These are phyloP conservation scores for Oryzias dopingdopingensis DNA, from an alignment of 2,797 vertebrate genomes.

Conservation along the genomic window DNA sequence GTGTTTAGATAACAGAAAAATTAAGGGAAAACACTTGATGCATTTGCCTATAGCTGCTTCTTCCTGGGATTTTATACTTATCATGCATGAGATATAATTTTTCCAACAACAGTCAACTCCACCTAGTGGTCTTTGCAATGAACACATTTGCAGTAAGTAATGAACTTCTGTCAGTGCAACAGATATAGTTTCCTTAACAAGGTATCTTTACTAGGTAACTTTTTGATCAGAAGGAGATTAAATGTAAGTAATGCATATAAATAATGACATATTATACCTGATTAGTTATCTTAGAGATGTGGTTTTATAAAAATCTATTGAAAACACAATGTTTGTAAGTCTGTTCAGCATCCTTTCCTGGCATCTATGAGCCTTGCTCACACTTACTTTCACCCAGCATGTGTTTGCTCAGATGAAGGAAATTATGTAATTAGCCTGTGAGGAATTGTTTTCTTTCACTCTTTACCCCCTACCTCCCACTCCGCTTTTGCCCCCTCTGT, in stretches of 20 bases:
- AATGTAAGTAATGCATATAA: conserved; percentile 27
- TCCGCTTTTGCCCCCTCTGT: conserved; percentile 25
- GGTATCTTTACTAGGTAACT: conserved; percentile 23
- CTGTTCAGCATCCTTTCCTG: conserved; percentile 48
- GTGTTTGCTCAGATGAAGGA: conserved; percentile 94
- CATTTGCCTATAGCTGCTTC: conserved; percentile 35
- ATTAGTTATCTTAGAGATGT: conserved; percentile 23
- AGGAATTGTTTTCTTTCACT: conserved; percentile 74
- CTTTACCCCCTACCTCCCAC: conserved; percentile 37
- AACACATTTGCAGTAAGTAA: conserved; percentile 48
- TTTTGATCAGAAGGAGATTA: conserved; percentile 14
- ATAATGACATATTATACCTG: conserved; percentile 30
- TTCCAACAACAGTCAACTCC: conserved; percentile 71
- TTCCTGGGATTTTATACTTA: conserved; percentile 51
- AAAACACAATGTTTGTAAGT: conserved; percentile 32
- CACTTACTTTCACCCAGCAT: conserved; percentile 81
- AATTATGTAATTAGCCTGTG: conserved; percentile 94
- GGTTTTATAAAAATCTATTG: conserved; percentile 1
- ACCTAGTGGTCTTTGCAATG: conserved; percentile 74
- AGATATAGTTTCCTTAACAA: conserved; percentile 20
- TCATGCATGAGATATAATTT: conserved; percentile 51
- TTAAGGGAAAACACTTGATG: conserved; percentile 24
- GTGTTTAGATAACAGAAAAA: conserved; percentile 20
- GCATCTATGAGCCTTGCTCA: conserved; percentile 76
- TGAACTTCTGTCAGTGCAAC: conserved; percentile 48